phyloP scores from a whole-genome alignment of 2,888 invertebrate genomes.

The Coenonympha arcania region DNA sequence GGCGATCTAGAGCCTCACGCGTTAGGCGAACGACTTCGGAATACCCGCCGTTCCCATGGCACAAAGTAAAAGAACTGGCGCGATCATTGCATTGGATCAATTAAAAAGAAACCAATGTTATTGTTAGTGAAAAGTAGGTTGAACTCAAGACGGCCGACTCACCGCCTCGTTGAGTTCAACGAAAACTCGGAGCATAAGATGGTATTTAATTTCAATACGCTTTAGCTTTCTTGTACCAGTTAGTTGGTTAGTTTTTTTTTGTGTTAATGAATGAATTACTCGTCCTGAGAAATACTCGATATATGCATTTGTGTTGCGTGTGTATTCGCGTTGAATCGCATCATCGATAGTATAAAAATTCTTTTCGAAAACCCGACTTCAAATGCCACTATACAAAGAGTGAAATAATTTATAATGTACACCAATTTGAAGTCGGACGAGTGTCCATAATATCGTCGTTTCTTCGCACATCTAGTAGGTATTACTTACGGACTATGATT shows the following conservation, averaged over 20 bases:
- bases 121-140: conserved; percentile 56
- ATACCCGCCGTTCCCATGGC: conserved; percentile 84
- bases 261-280: conserved; percentile 43
- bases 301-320: conserved; percentile 22
- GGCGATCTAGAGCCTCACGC: conserved; percentile 59
- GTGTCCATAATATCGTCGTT: too few species aligned
- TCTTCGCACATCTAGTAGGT: too few species aligned
- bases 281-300: conserved; percentile 25
- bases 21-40: conserved; percentile 56
- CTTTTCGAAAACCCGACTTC: too few species aligned
- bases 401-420: too few species aligned
- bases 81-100: conserved; percentile 79
- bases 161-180: conserved; percentile 65
- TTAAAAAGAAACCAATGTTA: conserved; percentile 33
- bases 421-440: too few species aligned
- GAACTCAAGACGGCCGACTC: conserved; percentile 54
- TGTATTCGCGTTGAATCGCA: too few species aligned
- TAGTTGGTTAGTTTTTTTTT: conserved; percentile 31
- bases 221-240: conserved; percentile 43
- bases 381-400: too few species aligned
- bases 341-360: too few species aligned
- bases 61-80: conserved; percentile 81
- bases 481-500: too few species aligned
- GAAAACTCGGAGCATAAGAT: conserved; percentile 31
- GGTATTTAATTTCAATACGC: conserved; percentile 41